Evolutionary conservation across 2,888 invertebrate genomes (phyloP), one percentile per base, ranked within the genome.

Genomic region (Patella depressa): DNA sequence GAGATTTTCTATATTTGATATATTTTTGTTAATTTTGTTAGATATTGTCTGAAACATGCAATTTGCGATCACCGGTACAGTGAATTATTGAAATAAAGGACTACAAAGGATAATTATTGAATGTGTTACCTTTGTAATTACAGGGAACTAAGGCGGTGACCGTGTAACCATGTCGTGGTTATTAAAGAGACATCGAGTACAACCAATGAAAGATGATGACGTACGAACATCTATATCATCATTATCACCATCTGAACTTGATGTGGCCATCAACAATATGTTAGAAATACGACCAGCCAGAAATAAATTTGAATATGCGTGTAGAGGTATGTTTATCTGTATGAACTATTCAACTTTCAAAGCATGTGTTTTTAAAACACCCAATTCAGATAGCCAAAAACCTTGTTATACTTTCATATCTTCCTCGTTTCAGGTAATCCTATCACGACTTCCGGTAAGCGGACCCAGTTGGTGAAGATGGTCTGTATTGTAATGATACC

Each of bases 401-500:
- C 45, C 4, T 9, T 45, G 45, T 45, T 45, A 45, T 45, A 45
- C 45, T 45, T 7, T 45, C 7, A 9, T 45, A 45, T 45, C 45
- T 7, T 45, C 45, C 9, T 45, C 1, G 14, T 54, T 15, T 11
- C 77, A 88, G 88, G 86, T 9, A 87, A 88, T 76, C 88, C 88
- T 1, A 87, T 88, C 34, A 88, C 88, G 3, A 84, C 83, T 5
- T 76, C 82, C 3, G 88, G 88, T 0, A 87, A 88, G 77, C 77
- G 86, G 29, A 85, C 87, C 69, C 88, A 88, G 83, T 80, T 88
- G 80, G 78, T 87, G 76, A 87, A 85, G 72, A 87, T 88, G 84
- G 78, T 87, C 73, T 82, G 84, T 7, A 86, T 88, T 4, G 85
- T 86, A 54, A 84, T 88, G 76, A 83, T 88, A 7, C 88, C 88